phyloP scores from a whole-genome alignment of 2,797 vertebrate genomes.

The Sus cebifrons region DNA sequence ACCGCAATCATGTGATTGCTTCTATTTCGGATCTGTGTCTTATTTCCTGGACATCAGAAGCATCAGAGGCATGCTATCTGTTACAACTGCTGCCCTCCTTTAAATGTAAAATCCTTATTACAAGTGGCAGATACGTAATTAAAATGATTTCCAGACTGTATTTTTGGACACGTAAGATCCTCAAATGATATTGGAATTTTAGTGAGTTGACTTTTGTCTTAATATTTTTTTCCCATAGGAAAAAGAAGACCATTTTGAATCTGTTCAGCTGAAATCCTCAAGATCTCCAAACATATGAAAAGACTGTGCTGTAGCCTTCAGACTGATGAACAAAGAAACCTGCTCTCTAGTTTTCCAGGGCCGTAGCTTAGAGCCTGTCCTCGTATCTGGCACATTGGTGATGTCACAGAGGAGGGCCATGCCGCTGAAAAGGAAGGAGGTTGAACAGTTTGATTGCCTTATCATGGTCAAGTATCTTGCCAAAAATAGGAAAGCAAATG shows the following conservation, averaged over 20 bases:
- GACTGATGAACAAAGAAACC: slow-evolving; percentile 83
- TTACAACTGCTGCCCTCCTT: slow-evolving; percentile 38
- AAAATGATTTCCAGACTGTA: slow-evolving; percentile 45
- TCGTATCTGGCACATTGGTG: slow-evolving; percentile 84
- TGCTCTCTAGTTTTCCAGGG: slow-evolving; percentile 89
- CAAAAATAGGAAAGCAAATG: slow-evolving; percentile 87
- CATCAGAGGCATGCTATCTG: slow-evolving; percentile 15
- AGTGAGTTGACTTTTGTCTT: slow-evolving; percentile 72
- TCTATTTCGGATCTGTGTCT: slow-evolving; percentile 77
- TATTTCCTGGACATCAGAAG: slow-evolving; percentile 71
- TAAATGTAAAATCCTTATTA: slow-evolving; percentile 68
- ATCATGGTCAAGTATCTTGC: slow-evolving; percentile 89
- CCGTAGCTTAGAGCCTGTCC: slow-evolving; percentile 85
- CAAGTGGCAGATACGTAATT: slow-evolving; percentile 48
- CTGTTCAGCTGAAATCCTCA: slow-evolving; percentile 97
- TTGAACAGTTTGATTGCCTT: slow-evolving; percentile 89
- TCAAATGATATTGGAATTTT: slow-evolving; percentile 65
- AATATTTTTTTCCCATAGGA: slow-evolving; percentile 91
- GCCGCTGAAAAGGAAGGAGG: slow-evolving; percentile 79
- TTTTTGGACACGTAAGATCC: slow-evolving; percentile 28
- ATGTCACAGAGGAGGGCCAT: slow-evolving; percentile 84
- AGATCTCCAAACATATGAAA: slow-evolving; percentile 93
- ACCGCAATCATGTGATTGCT: slow-evolving; percentile 8
- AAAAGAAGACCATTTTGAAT: slow-evolving; percentile 96
- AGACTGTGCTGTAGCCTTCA: slow-evolving; percentile 85